A percentile compares a stretch with the other conserved stretches of the same genome.
phyloP scores from a whole-genome alignment of 1,140 invertebrate species.

The Aphelinus certus region DNA sequence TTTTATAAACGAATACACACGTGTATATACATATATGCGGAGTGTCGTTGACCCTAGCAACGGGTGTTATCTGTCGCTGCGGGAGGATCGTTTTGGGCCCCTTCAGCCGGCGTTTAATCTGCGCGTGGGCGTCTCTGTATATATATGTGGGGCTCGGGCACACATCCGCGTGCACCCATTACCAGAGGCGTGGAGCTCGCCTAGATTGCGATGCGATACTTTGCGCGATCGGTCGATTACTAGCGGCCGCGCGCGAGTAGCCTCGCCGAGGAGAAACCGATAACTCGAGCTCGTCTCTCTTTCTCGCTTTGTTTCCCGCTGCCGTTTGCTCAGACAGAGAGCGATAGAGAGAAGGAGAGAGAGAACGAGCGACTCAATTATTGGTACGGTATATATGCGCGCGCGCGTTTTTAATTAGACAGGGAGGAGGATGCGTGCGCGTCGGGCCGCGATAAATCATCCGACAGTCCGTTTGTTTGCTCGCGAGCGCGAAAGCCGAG shows the following conservation, averaged over 20 bases:
- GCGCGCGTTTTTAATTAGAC: conserved; percentile 13
- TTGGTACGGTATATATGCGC: not conserved
- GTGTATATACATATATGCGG: not conserved
- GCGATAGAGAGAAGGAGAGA: not conserved
- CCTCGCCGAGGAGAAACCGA: too few relatives aligned
- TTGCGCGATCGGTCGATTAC: not conserved
- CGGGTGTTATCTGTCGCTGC: conserved; percentile 21
- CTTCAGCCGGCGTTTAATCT: conserved; percentile 17
- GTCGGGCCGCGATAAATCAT: conserved; percentile 6
- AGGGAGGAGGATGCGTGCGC: not conserved
- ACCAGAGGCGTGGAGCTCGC: conserved; percentile 16
- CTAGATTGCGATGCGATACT: conserved; percentile 21
- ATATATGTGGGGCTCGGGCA: not conserved
- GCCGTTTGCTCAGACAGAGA: not conserved
- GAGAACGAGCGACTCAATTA: conserved; percentile 16
- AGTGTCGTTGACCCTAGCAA: not conserved
- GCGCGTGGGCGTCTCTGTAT: conserved; percentile 11
- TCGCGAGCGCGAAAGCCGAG: not conserved
- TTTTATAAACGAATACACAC: not conserved
- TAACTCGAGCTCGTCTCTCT: too few relatives aligned
- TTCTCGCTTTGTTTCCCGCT: too few relatives aligned
- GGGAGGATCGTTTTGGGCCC: conserved; percentile 14
- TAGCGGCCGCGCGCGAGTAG: too few relatives aligned
- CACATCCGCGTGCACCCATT: not conserved
- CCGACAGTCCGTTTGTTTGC: not conserved